phyloP scores from a whole-genome alignment of 2,888 invertebrate genomes.

The Luperina nickerlii region DNA sequence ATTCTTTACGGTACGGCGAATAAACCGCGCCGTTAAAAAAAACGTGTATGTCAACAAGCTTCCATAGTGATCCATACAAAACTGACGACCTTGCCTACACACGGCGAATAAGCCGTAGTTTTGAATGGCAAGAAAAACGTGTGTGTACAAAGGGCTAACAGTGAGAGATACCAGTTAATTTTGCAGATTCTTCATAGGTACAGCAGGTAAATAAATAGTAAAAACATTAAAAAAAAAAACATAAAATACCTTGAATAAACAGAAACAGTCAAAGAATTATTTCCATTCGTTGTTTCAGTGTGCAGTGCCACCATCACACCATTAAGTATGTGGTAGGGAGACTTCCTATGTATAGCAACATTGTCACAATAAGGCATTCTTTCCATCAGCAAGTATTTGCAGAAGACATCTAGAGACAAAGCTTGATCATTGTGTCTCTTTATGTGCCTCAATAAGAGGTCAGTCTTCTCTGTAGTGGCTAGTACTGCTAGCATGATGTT shows the following conservation, averaged over 20 bases:
- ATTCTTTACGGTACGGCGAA: too few relatives aligned
- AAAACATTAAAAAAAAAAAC: not conserved
- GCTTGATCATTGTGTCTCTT: slow-evolving; percentile 53
- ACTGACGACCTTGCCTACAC: too few relatives aligned
- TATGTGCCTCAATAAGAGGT: slow-evolving; percentile 76
- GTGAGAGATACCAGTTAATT: not conserved
- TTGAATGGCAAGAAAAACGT: too few relatives aligned
- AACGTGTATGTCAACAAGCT: too few relatives aligned
- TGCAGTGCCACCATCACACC: slow-evolving; percentile 77
- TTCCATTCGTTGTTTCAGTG: slow-evolving; percentile 39
- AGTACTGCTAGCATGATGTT: slow-evolving; percentile 74
- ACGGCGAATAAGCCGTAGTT: too few relatives aligned
- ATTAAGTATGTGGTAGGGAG: slow-evolving; percentile 80
- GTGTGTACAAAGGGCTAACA: not conserved
- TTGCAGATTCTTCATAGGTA: not conserved
- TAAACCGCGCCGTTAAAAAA: too few relatives aligned
- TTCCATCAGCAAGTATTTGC: slow-evolving; percentile 78
- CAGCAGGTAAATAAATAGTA: not conserved
- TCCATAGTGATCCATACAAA: too few relatives aligned
- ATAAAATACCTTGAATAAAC: slow-evolving; percentile 79
- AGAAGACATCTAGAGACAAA: slow-evolving; percentile 73
- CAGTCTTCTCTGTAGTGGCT: slow-evolving; percentile 75
- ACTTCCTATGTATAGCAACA: slow-evolving; percentile 74
- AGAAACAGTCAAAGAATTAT: slow-evolving; percentile 62
- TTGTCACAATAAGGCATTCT: slow-evolving; percentile 65